Base-by-base conservation (phyloP, 2,113 vertebrate genomes). In the Beaufortia kweichowensis region DNA sequence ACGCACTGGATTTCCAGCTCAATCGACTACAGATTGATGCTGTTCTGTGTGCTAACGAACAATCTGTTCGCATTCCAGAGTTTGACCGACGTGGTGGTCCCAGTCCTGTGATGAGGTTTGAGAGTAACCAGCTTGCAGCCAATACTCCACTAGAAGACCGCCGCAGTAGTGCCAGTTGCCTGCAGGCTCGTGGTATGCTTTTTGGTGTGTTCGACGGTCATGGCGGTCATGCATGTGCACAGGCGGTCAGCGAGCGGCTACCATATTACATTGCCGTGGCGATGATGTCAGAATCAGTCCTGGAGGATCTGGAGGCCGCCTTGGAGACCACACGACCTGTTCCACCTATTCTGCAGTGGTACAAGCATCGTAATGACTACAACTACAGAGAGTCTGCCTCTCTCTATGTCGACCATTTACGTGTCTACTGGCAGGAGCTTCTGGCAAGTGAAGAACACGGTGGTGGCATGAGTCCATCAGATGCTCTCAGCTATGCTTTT, bases 171-270 rank as follows among this genome's bases (percentile, higher is more conserved):
- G 95, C 94, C 62, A 93, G 93, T 6, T 97, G 95, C 85, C 79
- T 96, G 72, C 94, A 94, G 88, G 94, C 94, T 9, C 93, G 87
- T 0, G 96, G 96, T n/a, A 93, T 96, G 90, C 88, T 98, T 84
- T 98, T 99, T 28, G 97, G 96, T 0, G 86, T 98, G 73, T 99
- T 98, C 0, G 97, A 98, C 0, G 96, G 97, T 2, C 97, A 98
- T 0, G 95, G 94, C 0, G 96, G 96, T 6, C 92, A 93, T 5
- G 94, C 95, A 0, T 98, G 96, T 21, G 96, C 96, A 0, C 97
- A 99, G 82, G 93, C 95, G 0, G 91, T 99, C 2, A 96, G 96
- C 0, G 94, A 99, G 86, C 91, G 97, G 15, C 90, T 98, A 12
- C 93, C 95, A 39, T 95, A 94, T 79, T 98, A 98, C 6, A 84